Evolutionary conservation across 2,113 vertebrate species (phyloP).

Genomic region (Boulengeromyrus knoepffleri): DNA sequence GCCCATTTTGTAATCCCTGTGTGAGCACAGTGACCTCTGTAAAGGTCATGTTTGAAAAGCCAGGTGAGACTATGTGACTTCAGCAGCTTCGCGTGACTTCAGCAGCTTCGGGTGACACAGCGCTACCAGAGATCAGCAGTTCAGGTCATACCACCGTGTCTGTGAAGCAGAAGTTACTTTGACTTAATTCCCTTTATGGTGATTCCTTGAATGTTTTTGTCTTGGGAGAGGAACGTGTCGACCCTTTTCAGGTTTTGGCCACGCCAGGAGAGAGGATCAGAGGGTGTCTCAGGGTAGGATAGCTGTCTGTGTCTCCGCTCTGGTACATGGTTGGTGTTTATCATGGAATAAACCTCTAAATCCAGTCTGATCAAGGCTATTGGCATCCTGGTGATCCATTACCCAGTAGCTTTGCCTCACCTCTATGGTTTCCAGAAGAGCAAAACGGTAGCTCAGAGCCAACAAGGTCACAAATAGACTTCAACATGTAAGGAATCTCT

Average conservation of each 20-base stretch:
- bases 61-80: neutral
- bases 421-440: neutral
- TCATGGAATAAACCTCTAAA: neutral
- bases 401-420: neutral
- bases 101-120: neutral
- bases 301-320: neutral
- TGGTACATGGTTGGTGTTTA: neutral
- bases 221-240: neutral
- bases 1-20: neutral
- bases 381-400: neutral
- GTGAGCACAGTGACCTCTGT: neutral
- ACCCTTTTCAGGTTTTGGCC: neutral
- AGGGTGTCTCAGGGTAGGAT: neutral
- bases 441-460: neutral
- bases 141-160: neutral
- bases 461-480: neutral
- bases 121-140: neutral
- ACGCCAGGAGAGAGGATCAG: neutral
- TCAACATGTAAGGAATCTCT: neutral
- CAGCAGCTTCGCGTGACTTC: neutral
- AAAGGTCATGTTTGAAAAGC: neutral
- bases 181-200: neutral
- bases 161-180: neutral
- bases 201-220: neutral
- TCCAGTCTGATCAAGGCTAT: neutral